A percentile compares a stretch with the other conserved stretches of the same genome.
These are phyloP conservation scores for Microchirus variegatus DNA, from an alignment of 2,797 vertebrate species.

Conservation along the genomic window DNA sequence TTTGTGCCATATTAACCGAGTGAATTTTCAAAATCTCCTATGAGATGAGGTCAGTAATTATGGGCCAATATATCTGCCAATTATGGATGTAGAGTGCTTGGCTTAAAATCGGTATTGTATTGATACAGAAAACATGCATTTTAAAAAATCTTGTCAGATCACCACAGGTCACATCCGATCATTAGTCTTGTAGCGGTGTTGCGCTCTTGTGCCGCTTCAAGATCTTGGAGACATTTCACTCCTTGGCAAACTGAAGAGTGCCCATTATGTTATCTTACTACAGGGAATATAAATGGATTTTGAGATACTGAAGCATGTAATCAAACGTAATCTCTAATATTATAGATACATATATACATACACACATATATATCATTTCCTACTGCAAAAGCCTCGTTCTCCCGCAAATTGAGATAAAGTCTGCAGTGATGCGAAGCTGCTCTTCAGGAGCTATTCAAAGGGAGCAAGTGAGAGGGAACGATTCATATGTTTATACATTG, in stretches of 20 bases:
- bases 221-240: slow-evolving; percentile 17
- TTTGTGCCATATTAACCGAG: slow-evolving; percentile 66
- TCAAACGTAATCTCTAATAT: background rate
- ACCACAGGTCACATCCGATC: slow-evolving; percentile 70
- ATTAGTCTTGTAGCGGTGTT: slow-evolving; percentile 66
- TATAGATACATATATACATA: background rate
- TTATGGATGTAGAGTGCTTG: slow-evolving; percentile 78
- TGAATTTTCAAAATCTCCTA: slow-evolving; percentile 73
- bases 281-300: background rate
- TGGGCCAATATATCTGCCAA: slow-evolving; percentile 73
- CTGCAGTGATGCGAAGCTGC: slow-evolving; percentile 26
- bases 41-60: slow-evolving; percentile 80
- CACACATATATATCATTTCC: background rate
- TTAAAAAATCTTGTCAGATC: slow-evolving; percentile 75
- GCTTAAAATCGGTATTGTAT: slow-evolving; percentile 76
- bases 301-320: background rate
- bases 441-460: slow-evolving; percentile 48
- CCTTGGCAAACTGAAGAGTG: slow-evolving; percentile 28
- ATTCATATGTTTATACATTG: slow-evolving; percentile 79
- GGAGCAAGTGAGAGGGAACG: slow-evolving; percentile 39
- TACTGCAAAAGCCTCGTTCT: slow-evolving; percentile 6
- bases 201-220: slow-evolving; percentile 40
- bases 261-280: slow-evolving; percentile 7
- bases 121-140: slow-evolving; percentile 74
- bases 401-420: slow-evolving; percentile 47